These are phyloP conservation scores for Elmis aenea DNA, from an alignment of 2,888 invertebrate genomes.

Conservation along the genomic window DNA sequence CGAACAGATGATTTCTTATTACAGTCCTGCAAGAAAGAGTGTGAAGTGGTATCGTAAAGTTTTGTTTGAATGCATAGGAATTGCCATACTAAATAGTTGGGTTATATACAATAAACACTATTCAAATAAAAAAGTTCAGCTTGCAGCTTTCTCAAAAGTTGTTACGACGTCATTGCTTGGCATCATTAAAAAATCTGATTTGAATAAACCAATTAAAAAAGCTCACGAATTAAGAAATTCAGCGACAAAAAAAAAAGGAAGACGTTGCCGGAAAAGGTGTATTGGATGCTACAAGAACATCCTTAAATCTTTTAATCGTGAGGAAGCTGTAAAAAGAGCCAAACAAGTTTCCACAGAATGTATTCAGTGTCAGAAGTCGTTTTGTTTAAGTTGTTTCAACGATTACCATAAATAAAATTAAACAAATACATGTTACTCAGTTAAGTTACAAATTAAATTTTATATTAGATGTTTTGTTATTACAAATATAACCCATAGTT, in stretches of 20 bases:
- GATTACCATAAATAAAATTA: no score
- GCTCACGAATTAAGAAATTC: slow-evolving; percentile 1
- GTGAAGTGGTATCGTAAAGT: slow-evolving; percentile 3
- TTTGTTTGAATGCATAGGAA: slow-evolving; percentile 4
- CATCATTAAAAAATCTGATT: no score
- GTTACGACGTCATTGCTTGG: no score
- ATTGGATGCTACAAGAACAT: slow-evolving; percentile 1
- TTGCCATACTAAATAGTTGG: slow-evolving; percentile 4
- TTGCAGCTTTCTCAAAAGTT: slow-evolving; percentile 1
- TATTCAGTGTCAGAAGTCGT: slow-evolving; percentile 3
- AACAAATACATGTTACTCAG: no score
- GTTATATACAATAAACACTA: slow-evolving; percentile 3
- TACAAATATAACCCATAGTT: no score
- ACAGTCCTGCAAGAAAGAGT: slow-evolving; percentile 4
- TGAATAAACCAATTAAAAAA: slow-evolving; percentile 3
- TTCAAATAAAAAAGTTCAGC: slow-evolving; percentile 2
- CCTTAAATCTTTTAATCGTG: not conserved
- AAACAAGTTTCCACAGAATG: slow-evolving; percentile 5
- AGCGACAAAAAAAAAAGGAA: slow-evolving; percentile 1
- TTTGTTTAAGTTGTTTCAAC: no score
- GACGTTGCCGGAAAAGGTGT: slow-evolving; percentile 2
- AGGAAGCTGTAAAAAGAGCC: slow-evolving; percentile 3
- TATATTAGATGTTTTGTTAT: no score
- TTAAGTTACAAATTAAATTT: no score
- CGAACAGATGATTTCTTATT: slow-evolving; percentile 3